Base-by-base conservation (phyloP, 2,888 invertebrate genomes). In the Exocentrus adspersus region DNA sequence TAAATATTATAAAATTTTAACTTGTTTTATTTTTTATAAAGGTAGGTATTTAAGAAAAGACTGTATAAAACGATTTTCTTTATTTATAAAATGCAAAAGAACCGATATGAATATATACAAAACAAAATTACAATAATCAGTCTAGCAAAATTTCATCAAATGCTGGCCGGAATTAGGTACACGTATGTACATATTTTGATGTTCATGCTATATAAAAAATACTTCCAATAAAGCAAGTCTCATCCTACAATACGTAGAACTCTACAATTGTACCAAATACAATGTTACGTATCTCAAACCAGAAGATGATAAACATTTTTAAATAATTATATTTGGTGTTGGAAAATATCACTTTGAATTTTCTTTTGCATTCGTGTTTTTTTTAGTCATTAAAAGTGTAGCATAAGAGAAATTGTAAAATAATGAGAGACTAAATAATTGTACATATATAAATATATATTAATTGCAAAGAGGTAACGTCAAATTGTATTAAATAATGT, bases 101-200 rank as follows among this genome's bases (percentile, higher is more conserved):
- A 54, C 43, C 28, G 24, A 54, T 54, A 54, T 54, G 37, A 54
- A 54, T 54, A 54, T 54, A 54, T 67, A 69, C 64, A 72, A 69
- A 72, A 67, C n/a, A n/a, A 68, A 66, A 70, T 67, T 72, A 70
- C 66, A 69, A 66, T 66, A 72, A 68, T 72, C 71, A 72, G 71
- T 72, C 72, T 71, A 70, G 61, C 60, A 67, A 67, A 69, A 64
- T 65, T 69, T 56, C 64, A 54, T 54, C 30, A 24, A 54, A 65
- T 62, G 62, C 65, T 72, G 72, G 72, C 72, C 69, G 72, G 71
- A 71, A 68, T 68, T 50, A n/a, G n/a, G n/a, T n/a, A 63, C 14
- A 53, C 12, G 37, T 53, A 58, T 58, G n/a, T 51, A 51, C 32
- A 57, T 46, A 2, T 61, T 60, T 54, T 52, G 24, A 30, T 54